Conservation (phyloP, 2,797 vertebrate genomes). For the Kryptopterus vitreolus region DNA sequence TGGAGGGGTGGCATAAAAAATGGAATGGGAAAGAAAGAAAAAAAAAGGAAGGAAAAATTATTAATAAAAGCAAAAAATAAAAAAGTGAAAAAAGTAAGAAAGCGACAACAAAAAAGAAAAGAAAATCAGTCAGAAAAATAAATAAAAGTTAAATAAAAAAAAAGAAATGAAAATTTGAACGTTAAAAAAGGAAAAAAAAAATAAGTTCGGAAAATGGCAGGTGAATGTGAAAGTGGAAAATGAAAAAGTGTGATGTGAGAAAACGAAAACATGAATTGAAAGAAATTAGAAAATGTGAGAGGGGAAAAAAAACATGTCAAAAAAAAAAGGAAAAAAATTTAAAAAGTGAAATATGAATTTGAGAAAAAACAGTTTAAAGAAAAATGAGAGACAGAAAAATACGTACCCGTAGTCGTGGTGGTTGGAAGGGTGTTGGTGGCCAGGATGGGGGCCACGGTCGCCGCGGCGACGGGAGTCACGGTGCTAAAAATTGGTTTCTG, state of each 20-base stretch:
- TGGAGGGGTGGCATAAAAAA: too few species aligned
- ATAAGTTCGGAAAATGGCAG: too few species aligned
- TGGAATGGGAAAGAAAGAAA: too few species aligned
- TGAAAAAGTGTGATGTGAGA: not conserved
- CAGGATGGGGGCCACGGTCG: slow-evolving; percentile 97
- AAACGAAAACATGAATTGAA: not conserved
- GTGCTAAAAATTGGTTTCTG: slow-evolving; percentile 97
- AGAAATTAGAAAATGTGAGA: too few species aligned
- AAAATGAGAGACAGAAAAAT: not conserved
- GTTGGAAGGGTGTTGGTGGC: slow-evolving; percentile 92
- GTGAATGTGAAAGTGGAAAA: too few species aligned
- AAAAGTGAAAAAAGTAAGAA: not conserved
- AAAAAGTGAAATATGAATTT: too few species aligned
- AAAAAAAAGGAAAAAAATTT: not conserved
- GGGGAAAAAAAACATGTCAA: too few species aligned
- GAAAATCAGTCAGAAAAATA: too few species aligned
- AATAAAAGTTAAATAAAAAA: not conserved
- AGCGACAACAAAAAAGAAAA: not conserved
- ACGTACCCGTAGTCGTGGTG: slow-evolving; percentile 86
- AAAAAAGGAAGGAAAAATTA: not conserved
- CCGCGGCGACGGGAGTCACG: slow-evolving; percentile 92
- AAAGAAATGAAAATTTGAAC: not conserved
- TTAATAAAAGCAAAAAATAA: not conserved
- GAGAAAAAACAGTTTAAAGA: not conserved
- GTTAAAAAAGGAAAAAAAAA: not conserved